A percentile compares a stretch with the other conserved stretches of the same genome.
Conservation (phyloP, 1,140 invertebrate genomes). For the Achatina immaculata region DNA sequence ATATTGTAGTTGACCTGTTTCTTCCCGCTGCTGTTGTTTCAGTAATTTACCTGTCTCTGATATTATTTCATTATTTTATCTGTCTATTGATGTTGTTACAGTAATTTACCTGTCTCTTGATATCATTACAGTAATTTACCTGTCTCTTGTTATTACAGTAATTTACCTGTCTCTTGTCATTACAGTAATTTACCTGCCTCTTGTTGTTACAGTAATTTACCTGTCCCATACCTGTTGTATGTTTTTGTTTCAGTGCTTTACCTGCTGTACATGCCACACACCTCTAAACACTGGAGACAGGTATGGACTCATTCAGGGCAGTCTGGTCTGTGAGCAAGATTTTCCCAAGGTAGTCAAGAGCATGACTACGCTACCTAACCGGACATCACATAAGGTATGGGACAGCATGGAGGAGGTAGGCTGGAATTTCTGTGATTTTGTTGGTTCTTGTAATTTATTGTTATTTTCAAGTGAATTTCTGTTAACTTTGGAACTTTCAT, state of each 20-base stretch:
- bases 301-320: constrained; percentile 88
- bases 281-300: constrained; percentile 89
- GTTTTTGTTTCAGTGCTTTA: constrained; percentile 78
- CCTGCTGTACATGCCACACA: constrained; percentile 89
- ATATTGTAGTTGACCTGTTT: too few species aligned
- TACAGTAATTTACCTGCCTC: not conserved
- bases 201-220: not conserved
- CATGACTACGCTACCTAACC: constrained; percentile 34
- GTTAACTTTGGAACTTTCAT: too few species aligned
- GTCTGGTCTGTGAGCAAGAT: constrained; percentile 90
- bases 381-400: constrained; percentile 53
- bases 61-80: too few species aligned
- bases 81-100: too few species aligned
- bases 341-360: constrained; percentile 89
- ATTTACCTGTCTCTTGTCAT: not conserved
- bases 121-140: too few species aligned
- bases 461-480: too few species aligned
- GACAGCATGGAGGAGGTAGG: too few species aligned
- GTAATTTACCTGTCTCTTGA: too few species aligned
- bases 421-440: too few species aligned
- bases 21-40: too few species aligned
- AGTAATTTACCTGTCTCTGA: too few species aligned
- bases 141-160: not conserved
- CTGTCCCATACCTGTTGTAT: not conserved
- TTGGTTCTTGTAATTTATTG: too few species aligned